Conservation (phyloP, 2,888 invertebrate species). For the Celastrina argiolus region DNA sequence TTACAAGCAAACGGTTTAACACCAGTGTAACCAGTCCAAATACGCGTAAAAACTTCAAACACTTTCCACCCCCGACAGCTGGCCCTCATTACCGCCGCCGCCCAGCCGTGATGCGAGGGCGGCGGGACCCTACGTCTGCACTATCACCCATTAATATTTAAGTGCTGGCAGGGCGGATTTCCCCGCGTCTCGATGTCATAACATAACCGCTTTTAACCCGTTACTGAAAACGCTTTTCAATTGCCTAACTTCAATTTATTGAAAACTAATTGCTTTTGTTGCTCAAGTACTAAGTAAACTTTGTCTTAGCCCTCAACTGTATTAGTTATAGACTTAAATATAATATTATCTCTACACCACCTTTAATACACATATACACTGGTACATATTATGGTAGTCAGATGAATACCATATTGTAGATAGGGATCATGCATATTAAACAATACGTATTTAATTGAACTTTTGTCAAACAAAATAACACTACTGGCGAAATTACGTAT, state of each 20-base stretch:
- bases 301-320: too few species aligned
- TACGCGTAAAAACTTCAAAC: slow-evolving; percentile 72
- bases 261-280: too few species aligned
- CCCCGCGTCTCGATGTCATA: slow-evolving; percentile 21
- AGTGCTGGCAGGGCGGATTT: slow-evolving; percentile 27
- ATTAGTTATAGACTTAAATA: too few species aligned
- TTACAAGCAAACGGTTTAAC: slow-evolving; percentile 15
- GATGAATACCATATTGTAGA: too few species aligned
- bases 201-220: slow-evolving; percentile 31
- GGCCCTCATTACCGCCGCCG: slow-evolving; percentile 68
- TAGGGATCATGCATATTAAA: too few species aligned
- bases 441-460: too few species aligned
- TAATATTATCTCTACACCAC: too few species aligned
- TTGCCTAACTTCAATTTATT: neutral
- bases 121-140: slow-evolving; percentile 30
- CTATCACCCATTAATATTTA: slow-evolving; percentile 30
- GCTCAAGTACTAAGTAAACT: too few species aligned
- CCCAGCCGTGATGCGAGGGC: slow-evolving; percentile 64
- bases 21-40: slow-evolving; percentile 46
- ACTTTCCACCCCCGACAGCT: slow-evolving; percentile 57
- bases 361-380: too few species aligned
- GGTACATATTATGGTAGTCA: too few species aligned
- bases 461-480: too few species aligned
- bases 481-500: too few species aligned
- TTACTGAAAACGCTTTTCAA: neutral